Evolutionary conservation across 2,113 vertebrate species (phyloP), one percentile per base, ranked within the genome.

Genomic region (Polyodon spathula): DNA sequence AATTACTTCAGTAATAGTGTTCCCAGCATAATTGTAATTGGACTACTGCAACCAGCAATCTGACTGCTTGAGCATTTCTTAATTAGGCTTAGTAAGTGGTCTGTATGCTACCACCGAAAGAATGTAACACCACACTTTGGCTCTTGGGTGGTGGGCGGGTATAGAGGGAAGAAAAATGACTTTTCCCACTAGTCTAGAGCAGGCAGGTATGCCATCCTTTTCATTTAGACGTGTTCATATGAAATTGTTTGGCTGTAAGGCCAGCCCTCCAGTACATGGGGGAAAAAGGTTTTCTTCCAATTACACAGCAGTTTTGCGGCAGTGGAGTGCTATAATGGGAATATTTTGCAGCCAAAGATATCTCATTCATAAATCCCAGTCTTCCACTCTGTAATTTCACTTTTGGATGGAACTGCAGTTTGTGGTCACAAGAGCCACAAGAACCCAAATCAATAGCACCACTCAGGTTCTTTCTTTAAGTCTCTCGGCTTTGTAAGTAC

Each of bases 241-340:
- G 63, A 72, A 69, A 70, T 75, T 79, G 71, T 72, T 60, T 79
- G 79, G 76, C 73, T 58, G 67, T n/a, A n/a, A 50, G 14, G 9
- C 48, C 16, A 1, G 17, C 17, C 12, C 76, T 81, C 71, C 72
- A 79, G 79, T 79, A 73, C 76, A 74, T 82, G 78, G 81, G 82
- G 82, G 86, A 38, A 15, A 11, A 80, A 84, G 76, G 73, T 79
- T 83, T 66, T 71, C 76, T 81, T 84, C 80, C 78, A 83, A 84
- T 84, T 85, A 81, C 78, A 85, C 68, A 80, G 81, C 80, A 81
- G 81, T 84, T 87, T 82, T 86, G 83, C 84, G 84, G 85, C 79
- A 81, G 77, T 82, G 80, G 80, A 85, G 78, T 81, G 77, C 80
- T 85, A 80, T 82, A 84, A 84, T 79, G 77, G 80, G 79, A 82